Conservation (phyloP, 2,113 vertebrate species). For the Esox niger region DNA sequence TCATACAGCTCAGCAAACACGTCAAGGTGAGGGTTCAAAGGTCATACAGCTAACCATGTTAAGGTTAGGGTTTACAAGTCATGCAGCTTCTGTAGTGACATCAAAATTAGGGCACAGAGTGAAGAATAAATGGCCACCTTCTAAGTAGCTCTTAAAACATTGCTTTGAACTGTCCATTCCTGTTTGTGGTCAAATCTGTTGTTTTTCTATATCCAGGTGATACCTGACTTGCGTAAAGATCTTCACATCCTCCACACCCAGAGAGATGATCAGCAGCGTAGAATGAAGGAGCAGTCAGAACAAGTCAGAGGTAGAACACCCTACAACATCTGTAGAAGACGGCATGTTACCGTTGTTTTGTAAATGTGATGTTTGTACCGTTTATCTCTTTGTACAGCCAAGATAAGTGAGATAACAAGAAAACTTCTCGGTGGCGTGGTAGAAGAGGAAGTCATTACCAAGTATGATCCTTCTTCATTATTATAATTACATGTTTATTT, state of each 20-base stretch:
- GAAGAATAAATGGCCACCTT: too few species aligned
- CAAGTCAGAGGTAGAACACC: conserved; percentile 80
- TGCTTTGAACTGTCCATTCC: too few species aligned
- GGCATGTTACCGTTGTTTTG: too few species aligned
- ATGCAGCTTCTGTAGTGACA: too few species aligned
- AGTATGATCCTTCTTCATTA: conserved; percentile 45
- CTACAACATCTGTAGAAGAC: too few species aligned
- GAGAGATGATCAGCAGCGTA: conserved; percentile 79
- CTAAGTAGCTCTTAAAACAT: too few species aligned
- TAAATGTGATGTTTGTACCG: neutral
- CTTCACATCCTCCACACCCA: conserved; percentile 84
- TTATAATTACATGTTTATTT: neutral
- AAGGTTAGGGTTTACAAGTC: too few species aligned
- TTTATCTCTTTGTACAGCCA: conserved; percentile 71
- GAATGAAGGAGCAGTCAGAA: conserved; percentile 78
- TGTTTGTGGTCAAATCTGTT: too few species aligned
- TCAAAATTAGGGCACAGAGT: too few species aligned
- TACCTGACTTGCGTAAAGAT: conserved; percentile 87
- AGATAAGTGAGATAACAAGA: conserved; percentile 80
- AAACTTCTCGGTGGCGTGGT: conserved; percentile 85
- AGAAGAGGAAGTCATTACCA: conserved; percentile 79
- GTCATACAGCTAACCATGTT: too few species aligned
- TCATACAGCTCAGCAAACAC: conserved; percentile 80
- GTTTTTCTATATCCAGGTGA: conserved; percentile 60
- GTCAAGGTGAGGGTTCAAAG: conserved; percentile 69